Percentiles rank a stretch among this genome's conserved stretches.
These are phyloP conservation scores for Cylas formicarius DNA, from an alignment of 1,140 invertebrate species.

Conservation along the genomic window DNA sequence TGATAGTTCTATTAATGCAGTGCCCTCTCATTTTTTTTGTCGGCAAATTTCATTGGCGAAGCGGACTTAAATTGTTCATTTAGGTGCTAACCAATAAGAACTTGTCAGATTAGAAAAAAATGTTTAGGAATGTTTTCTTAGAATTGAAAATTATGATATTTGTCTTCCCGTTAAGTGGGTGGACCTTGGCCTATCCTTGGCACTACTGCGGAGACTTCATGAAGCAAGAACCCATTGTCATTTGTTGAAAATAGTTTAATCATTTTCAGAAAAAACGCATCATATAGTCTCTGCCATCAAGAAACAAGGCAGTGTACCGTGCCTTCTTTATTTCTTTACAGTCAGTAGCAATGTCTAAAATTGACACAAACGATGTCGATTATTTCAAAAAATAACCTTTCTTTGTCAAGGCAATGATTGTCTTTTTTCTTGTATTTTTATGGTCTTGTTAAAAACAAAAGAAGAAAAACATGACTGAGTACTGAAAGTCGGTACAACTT, in stretches of 20 bases:
- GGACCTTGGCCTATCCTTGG: conserved; percentile 23
- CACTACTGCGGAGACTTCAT: conserved; percentile 18
- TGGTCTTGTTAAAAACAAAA: conserved; percentile 1
- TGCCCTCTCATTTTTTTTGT: conserved; percentile 33
- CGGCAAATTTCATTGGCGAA: conserved; percentile 35
- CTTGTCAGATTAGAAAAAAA: too few relatives aligned
- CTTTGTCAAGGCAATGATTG: conserved; percentile 11
- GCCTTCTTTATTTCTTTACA: conserved; percentile 39
- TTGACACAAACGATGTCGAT: too few relatives aligned
- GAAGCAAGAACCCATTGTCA: conserved; percentile 8
- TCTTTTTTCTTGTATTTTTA: conserved; percentile 19
- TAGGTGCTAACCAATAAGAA: too few relatives aligned
- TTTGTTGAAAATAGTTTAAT: conserved; percentile 14
- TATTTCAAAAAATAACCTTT: too few relatives aligned
- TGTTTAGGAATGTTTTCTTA: too few relatives aligned
- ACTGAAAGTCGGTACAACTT: conserved; percentile 12
- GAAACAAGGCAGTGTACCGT: conserved; percentile 36
- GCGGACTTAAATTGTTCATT: conserved; percentile 31
- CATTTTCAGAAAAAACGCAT: conserved; percentile 28
- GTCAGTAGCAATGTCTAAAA: conserved; percentile 15
- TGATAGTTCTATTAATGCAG: conserved; percentile 29
- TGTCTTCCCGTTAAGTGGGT: conserved; percentile 23
- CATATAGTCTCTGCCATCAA: conserved; percentile 38
- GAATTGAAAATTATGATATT: conserved; percentile 38
- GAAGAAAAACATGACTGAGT: conserved; percentile 17